Conservation (phyloP, 2,888 invertebrate genomes). For the Cephalotes varians region DNA sequence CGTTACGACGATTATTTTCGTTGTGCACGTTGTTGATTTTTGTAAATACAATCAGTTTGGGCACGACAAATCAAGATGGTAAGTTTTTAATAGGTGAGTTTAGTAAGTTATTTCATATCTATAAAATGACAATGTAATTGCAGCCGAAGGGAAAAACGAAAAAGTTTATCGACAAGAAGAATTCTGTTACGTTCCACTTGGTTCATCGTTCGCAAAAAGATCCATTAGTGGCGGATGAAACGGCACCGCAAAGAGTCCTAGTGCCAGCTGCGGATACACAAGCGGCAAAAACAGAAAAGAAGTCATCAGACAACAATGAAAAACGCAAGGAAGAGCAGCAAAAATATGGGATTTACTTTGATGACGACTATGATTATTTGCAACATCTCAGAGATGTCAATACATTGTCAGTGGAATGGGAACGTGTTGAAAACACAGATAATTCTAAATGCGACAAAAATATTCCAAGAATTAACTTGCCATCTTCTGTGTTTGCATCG, state of each 20-base stretch:
- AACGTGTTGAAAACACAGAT: conserved; percentile 81
- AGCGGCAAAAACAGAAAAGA: conserved; percentile 70
- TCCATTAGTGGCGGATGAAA: conserved; percentile 95
- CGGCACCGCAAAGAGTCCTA: conserved; percentile 95
- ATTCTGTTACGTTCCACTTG: conserved; percentile 95
- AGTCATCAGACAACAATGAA: conserved; percentile 54
- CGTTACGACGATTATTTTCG: neutral
- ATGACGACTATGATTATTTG: conserved; percentile 98
- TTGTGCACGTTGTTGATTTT: neutral
- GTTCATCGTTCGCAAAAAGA: conserved; percentile 98
- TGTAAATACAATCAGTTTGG: neutral
- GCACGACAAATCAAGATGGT: conserved; percentile 57
- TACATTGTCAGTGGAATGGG: conserved; percentile 87
- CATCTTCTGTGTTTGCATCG: conserved; percentile 96
- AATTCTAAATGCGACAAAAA: conserved; percentile 79
- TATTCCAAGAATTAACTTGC: conserved; percentile 87
- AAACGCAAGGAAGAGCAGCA: conserved; percentile 90
- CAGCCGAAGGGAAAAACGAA: conserved; percentile 90
- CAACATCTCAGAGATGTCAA: conserved; percentile 93
- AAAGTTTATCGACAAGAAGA: conserved; percentile 96
- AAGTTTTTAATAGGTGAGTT: conserved; percentile 11
- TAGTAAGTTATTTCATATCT: neutral
- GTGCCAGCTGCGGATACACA: conserved; percentile 87
- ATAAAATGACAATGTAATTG: conserved; percentile 54
- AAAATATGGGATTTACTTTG: conserved; percentile 96